A percentile compares a stretch with the other conserved stretches of the same genome.
These are phyloP conservation scores for Ancistrus triradiatus DNA, from an alignment of 2,113 vertebrate genomes.

Conservation along the genomic window DNA sequence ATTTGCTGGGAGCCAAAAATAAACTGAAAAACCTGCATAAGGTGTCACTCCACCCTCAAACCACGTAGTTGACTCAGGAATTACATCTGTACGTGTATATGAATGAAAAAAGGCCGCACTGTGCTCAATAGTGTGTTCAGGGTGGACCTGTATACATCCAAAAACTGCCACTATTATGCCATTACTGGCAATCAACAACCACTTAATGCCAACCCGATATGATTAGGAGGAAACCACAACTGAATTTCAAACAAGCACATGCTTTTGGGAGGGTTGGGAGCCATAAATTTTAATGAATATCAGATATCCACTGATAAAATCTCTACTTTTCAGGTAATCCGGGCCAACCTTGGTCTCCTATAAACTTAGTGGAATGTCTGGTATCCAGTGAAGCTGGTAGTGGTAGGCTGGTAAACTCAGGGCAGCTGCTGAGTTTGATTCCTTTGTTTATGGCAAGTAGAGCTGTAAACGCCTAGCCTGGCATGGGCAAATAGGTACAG, in stretches of 20 bases:
- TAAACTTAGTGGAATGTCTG: constrained; percentile 70
- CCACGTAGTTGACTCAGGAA: constrained; percentile 48
- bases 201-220: constrained; percentile 10
- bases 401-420: constrained; percentile 44
- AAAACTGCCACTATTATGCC: constrained; percentile 25
- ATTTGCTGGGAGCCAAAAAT: constrained; percentile 57
- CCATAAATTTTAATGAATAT: no score
- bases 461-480: constrained; percentile 40
- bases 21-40: constrained; percentile 54
- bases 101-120: constrained; percentile 39
- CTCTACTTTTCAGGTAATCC: constrained; percentile 43
- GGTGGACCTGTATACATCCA: constrained; percentile 35
- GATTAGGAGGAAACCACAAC: neutral
- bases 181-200: constrained; percentile 31
- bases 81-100: constrained; percentile 43
- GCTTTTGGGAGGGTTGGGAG: no score
- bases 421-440: constrained; percentile 55
- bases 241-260: no score
- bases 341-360: constrained; percentile 59
- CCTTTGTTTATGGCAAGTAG: constrained; percentile 46
- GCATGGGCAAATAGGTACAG: constrained; percentile 14
- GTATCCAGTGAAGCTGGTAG: constrained; percentile 53
- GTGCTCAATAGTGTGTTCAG: constrained; percentile 37
- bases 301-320: no score
- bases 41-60: constrained; percentile 58